These are phyloP conservation scores for Nasonia longicornis DNA, from an alignment of 1,140 invertebrate species.

Conservation along the genomic window DNA sequence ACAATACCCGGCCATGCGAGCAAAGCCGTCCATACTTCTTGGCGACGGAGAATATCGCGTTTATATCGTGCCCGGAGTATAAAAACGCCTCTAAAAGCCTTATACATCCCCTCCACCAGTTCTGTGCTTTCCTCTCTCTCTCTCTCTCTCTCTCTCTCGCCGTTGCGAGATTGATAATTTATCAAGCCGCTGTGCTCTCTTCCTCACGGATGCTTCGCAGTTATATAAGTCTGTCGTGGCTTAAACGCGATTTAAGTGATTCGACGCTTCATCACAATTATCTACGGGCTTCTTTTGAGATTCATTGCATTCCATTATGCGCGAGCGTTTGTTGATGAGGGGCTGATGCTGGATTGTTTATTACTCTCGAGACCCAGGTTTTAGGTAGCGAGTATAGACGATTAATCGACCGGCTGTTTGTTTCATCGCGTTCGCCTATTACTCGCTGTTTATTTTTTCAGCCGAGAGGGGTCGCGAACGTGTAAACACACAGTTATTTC, in stretches of 20 bases:
- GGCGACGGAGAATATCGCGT: background rate
- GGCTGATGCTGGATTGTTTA: too few species aligned
- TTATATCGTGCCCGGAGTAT: background rate
- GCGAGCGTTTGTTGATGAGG: background rate
- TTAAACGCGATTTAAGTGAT: slow-evolving; percentile 13
- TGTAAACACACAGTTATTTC: too few species aligned
- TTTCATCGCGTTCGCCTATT: too few species aligned
- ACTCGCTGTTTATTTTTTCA: too few species aligned
- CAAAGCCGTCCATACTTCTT: slow-evolving; percentile 1
- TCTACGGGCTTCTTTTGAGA: background rate
- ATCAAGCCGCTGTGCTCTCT: slow-evolving; percentile 7
- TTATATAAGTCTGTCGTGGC: background rate
- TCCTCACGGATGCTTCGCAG: background rate
- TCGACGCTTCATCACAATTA: background rate
- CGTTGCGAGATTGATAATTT: slow-evolving; percentile 38
- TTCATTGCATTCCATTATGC: background rate
- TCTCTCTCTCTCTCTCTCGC: background rate
- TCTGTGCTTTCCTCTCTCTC: background rate
- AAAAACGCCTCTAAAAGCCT: slow-evolving; percentile 22
- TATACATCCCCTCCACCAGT: background rate
- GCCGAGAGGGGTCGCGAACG: too few species aligned
- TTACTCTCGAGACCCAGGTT: too few species aligned
- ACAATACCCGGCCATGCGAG: slow-evolving; percentile 51
- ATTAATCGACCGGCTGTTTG: too few species aligned
- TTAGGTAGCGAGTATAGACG: too few species aligned